phyloP scores from a whole-genome alignment of 2,888 invertebrate species.

The Ichneumoninae sp. region DNA sequence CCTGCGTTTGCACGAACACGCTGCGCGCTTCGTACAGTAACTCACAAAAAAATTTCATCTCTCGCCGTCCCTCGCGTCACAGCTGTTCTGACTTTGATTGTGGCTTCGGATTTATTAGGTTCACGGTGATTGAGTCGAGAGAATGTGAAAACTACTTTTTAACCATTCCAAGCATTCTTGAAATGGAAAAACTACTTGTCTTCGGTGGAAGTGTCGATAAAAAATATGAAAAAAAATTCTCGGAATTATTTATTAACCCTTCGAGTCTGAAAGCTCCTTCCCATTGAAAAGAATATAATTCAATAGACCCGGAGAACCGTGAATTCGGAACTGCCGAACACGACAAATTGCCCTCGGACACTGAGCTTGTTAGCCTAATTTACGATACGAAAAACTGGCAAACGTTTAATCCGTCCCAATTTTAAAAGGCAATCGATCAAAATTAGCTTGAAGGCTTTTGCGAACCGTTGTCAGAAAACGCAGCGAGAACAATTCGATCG shows the following conservation, averaged over 20 bases:
- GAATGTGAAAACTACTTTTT: neutral
- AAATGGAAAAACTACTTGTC: neutral
- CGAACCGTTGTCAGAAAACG: neutral
- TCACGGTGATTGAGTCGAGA: slow-evolving; percentile 7
- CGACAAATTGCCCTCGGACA: slow-evolving; percentile 2
- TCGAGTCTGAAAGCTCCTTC: neutral
- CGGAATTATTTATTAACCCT: neutral
- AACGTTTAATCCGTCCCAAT: slow-evolving; percentile 2
- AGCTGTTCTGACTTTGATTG: slow-evolving; percentile 45
- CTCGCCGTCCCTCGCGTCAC: slow-evolving; percentile 30
- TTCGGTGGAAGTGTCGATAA: neutral
- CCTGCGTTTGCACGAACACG: slow-evolving; percentile 38
- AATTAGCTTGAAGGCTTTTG: neutral
- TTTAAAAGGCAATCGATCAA: slow-evolving; percentile 12
- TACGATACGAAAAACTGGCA: neutral
- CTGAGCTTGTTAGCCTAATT: neutral
- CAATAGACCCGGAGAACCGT: neutral
- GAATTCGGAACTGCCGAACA: neutral
- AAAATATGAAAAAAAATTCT: neutral
- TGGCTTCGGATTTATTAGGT: slow-evolving; percentile 56
- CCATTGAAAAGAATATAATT: neutral
- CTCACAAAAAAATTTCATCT: slow-evolving; percentile 42
- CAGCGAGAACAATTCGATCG: slow-evolving; percentile 8
- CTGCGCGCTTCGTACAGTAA: slow-evolving; percentile 49
- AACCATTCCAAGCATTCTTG: neutral